A percentile compares a stretch with the other conserved stretches of the same genome.
Conservation (phyloP, 2,113 vertebrate species). For the Petroica traversi region DNA sequence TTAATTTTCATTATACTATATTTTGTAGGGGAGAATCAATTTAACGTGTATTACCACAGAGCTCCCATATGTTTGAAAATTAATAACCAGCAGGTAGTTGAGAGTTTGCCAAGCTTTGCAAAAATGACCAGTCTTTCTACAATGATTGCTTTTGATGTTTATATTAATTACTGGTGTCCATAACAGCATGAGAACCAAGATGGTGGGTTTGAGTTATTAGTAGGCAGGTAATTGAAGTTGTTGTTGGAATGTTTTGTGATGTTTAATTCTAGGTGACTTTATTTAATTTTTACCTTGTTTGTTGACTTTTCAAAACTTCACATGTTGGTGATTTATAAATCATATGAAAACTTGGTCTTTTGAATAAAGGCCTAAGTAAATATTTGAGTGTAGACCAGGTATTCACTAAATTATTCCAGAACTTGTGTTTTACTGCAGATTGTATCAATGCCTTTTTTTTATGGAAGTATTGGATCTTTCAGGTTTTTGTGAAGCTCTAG, state of each 20-base stretch:
- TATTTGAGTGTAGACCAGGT: background rate
- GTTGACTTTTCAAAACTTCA: background rate
- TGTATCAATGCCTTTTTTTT: background rate
- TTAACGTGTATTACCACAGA: conserved; percentile 88
- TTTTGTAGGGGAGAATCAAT: conserved; percentile 86
- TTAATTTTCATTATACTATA: conserved; percentile 77
- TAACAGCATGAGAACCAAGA: conserved; percentile 81
- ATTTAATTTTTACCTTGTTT: background rate
- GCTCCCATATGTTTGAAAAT: conserved; percentile 99
- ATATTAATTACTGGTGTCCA: conserved; percentile 91
- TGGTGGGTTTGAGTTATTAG: conserved; percentile 74
- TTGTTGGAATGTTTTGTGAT: conserved; percentile 30
- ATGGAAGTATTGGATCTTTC: background rate
- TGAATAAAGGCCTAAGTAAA: background rate
- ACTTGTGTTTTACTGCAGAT: background rate
- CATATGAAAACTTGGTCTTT: background rate
- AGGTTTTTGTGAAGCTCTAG: background rate
- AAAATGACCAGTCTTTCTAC: conserved; percentile 94
- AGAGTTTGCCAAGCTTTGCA: conserved; percentile 93
- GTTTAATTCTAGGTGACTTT: conserved; percentile 27
- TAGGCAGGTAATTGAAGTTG: conserved; percentile 70
- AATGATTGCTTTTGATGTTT: conserved; percentile 96
- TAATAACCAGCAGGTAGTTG: conserved; percentile 97
- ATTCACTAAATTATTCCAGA: background rate
- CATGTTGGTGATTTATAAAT: background rate